Evolutionary conservation across 2,888 invertebrate species (phyloP).

Genomic region (Seladonia tumulorum): DNA sequence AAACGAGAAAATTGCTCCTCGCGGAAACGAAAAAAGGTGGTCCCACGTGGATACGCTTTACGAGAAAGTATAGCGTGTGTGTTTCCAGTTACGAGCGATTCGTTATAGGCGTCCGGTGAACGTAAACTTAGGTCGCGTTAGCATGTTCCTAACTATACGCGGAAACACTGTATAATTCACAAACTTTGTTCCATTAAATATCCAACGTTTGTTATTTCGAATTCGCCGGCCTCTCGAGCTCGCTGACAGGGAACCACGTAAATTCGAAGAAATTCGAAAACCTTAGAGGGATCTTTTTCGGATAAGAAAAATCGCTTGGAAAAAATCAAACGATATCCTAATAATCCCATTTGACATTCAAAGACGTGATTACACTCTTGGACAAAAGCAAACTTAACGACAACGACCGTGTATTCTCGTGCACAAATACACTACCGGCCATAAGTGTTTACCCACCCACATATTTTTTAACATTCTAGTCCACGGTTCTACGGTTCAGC

Average conservation of each 20-base stretch:
- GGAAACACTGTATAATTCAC: background rate
- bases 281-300: too few relatives aligned
- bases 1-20: slow-evolving; percentile 43
- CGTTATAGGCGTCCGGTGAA: slow-evolving; percentile 10
- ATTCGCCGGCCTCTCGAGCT: background rate
- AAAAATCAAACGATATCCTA: too few relatives aligned
- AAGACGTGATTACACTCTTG: too few relatives aligned
- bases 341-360: too few relatives aligned
- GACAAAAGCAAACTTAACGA: too few relatives aligned
- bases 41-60: slow-evolving; percentile 34
- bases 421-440: too few relatives aligned
- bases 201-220: background rate
- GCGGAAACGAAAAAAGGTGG: slow-evolving; percentile 34
- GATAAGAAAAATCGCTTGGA: too few relatives aligned
- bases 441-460: too few relatives aligned
- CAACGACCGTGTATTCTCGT: too few relatives aligned
- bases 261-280: too few relatives aligned
- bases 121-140: slow-evolving; percentile 34
- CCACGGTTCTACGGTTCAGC: too few relatives aligned
- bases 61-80: slow-evolving; percentile 26
- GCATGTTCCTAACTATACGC: background rate
- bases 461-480: too few relatives aligned
- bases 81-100: background rate
- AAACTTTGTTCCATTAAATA: background rate
- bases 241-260: background rate